Conservation (phyloP, 2,888 invertebrate species). For the Callyntrura sp. region DNA sequence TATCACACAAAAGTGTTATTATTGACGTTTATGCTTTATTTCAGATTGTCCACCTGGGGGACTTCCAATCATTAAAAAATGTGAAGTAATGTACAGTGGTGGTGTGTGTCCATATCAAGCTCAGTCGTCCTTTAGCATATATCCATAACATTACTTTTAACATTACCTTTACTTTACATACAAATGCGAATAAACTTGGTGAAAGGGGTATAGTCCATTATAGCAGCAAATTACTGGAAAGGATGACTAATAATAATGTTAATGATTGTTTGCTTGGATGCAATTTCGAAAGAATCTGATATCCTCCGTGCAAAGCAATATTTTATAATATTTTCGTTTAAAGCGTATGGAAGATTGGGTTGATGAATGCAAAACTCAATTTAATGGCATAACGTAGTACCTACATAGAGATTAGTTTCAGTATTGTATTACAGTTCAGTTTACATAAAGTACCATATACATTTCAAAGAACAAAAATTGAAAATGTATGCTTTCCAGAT, state of each 20-base stretch:
- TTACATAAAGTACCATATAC: no score
- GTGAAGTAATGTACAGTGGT: slow-evolving; percentile 80
- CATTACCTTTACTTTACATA: no score
- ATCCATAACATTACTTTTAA: slow-evolving; percentile 10
- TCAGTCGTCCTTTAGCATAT: slow-evolving; percentile 49
- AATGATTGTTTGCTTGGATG: background rate
- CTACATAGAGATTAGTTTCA: no score
- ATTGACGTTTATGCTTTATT: slow-evolving; percentile 17
- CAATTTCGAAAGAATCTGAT: no score
- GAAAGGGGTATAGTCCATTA: background rate
- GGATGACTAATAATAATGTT: background rate
- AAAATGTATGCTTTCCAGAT: no score
- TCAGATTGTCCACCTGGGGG: slow-evolving; percentile 62
- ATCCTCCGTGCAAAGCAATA: background rate
- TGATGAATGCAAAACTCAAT: no score
- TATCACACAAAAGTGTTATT: no score
- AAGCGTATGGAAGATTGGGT: background rate
- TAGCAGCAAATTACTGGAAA: background rate
- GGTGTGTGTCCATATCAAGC: slow-evolving; percentile 79
- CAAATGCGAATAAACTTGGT: no score
- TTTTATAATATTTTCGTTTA: background rate
- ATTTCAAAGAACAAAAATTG: no score
- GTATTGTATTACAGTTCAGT: no score
- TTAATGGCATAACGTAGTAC: no score
- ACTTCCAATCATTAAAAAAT: slow-evolving; percentile 71